phyloP scores from a whole-genome alignment of 2,113 vertebrate genomes.

The Mustelus asterias region DNA sequence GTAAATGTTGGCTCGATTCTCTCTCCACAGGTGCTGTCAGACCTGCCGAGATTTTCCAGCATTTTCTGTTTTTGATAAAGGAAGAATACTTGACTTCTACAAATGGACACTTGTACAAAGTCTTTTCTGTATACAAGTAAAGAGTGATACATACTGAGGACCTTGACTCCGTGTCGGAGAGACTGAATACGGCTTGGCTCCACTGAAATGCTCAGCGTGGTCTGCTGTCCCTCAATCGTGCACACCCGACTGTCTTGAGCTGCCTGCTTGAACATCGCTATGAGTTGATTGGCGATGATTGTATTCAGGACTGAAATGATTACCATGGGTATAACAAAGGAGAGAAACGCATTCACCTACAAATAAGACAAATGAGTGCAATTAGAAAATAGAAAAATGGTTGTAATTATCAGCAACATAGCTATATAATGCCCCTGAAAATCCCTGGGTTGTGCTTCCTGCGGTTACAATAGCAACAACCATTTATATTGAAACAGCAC shows the following conservation, averaged over 20 bases:
- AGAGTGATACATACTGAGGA: slow-evolving; percentile 71
- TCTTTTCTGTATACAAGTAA: neutral
- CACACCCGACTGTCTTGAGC: slow-evolving; percentile 77
- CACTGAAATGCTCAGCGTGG: slow-evolving; percentile 71
- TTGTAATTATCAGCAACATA: neutral
- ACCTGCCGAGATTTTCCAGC: neutral
- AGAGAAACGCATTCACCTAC: slow-evolving; percentile 84
- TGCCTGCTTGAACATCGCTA: slow-evolving; percentile 79
- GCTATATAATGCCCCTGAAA: neutral
- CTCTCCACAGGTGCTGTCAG: neutral
- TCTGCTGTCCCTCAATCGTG: slow-evolving; percentile 66
- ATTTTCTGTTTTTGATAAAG: neutral
- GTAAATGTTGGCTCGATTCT: too few species aligned
- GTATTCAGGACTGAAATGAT: slow-evolving; percentile 83
- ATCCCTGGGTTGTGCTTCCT: neutral
- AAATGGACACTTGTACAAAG: neutral
- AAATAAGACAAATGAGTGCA: neutral
- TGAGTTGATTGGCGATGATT: slow-evolving; percentile 87
- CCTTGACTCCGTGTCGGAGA: slow-evolving; percentile 81
- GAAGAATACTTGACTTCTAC: neutral
- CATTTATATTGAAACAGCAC: neutral
- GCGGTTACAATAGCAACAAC: neutral
- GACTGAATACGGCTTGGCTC: slow-evolving; percentile 85
- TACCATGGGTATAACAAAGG: slow-evolving; percentile 86
- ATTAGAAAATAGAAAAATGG: neutral